Conservation (phyloP, 1,140 invertebrate species). For the Panagrolaimus sp. region DNA sequence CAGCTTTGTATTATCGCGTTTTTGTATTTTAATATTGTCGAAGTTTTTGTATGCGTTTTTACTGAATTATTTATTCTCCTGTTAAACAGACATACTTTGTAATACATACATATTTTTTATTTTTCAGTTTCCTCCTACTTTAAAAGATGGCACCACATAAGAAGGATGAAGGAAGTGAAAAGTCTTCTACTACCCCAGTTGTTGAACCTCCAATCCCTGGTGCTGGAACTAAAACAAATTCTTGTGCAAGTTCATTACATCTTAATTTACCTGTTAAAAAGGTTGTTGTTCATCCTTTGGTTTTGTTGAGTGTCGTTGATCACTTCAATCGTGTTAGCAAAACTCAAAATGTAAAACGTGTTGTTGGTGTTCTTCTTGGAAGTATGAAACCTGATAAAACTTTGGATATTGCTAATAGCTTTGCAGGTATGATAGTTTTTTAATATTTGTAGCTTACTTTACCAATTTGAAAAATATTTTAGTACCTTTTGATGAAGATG, state of each 20-base stretch:
- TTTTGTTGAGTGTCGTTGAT: conserved; percentile 95
- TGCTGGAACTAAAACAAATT: conserved; percentile 18
- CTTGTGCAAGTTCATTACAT: conserved; percentile 48
- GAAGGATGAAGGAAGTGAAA: too few relatives aligned
- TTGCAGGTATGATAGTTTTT: conserved; percentile 74
- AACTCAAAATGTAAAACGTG: conserved; percentile 94
- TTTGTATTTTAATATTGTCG: too few relatives aligned
- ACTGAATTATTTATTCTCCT: too few relatives aligned
- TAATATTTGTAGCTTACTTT: neutral
- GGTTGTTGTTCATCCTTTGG: conserved; percentile 88
- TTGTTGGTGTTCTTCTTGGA: conserved; percentile 92
- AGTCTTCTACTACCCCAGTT: too few relatives aligned
- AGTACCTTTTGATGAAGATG: conserved; percentile 99
- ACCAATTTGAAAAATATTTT: conserved; percentile 49
- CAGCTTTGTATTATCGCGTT: too few relatives aligned
- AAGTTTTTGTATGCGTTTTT: too few relatives aligned
- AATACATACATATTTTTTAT: too few relatives aligned
- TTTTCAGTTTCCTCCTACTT: too few relatives aligned
- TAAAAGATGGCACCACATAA: too few relatives aligned
- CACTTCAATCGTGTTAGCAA: conserved; percentile 99
- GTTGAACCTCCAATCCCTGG: too few relatives aligned
- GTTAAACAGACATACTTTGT: too few relatives aligned
- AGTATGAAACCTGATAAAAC: conserved; percentile 89
- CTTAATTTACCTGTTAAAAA: conserved; percentile 55
- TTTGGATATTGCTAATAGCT: conserved; percentile 97